Evolutionary conservation across 1,140 invertebrate species (phyloP).

Genomic region (Proales similis): DNA sequence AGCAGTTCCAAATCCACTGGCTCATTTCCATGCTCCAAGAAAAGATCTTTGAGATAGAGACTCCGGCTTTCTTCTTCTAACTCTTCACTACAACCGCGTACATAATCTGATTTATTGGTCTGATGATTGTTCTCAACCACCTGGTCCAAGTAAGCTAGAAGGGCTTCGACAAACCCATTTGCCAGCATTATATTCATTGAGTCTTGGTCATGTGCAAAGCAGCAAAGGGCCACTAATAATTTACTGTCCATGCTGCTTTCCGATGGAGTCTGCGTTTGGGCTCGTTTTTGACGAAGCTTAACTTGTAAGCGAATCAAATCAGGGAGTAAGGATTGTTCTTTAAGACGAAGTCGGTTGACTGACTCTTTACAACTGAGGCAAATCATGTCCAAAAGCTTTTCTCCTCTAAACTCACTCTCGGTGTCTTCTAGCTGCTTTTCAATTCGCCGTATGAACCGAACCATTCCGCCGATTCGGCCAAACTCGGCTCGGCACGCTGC

Average conservation of each 20-base stretch:
- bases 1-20: no score
- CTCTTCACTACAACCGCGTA: no score
- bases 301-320: slow-evolving; percentile 20
- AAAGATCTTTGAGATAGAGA: no score
- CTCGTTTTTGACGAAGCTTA: slow-evolving; percentile 11
- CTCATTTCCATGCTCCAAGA: no score
- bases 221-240: slow-evolving; percentile 28
- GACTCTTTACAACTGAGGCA: slow-evolving; percentile 24
- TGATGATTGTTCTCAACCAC: not conserved
- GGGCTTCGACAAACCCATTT: slow-evolving; percentile 16
- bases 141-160: slow-evolving; percentile 12
- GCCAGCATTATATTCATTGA: slow-evolving; percentile 31
- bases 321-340: slow-evolving; percentile 5
- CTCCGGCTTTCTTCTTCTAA: no score
- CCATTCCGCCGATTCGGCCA: slow-evolving; percentile 16
- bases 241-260: slow-evolving; percentile 27
- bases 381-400: slow-evolving; percentile 20
- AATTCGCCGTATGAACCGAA: slow-evolving; percentile 7
- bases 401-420: no score
- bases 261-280: slow-evolving; percentile 17
- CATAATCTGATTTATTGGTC: no score
- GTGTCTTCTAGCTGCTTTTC: slow-evolving; percentile 15
- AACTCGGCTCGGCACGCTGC: slow-evolving; percentile 32
- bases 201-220: slow-evolving; percentile 36
- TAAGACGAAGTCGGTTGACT: not conserved